These are phyloP conservation scores for Pelodytes ibericus DNA, from an alignment of 2,797 vertebrate species.

Conservation along the genomic window DNA sequence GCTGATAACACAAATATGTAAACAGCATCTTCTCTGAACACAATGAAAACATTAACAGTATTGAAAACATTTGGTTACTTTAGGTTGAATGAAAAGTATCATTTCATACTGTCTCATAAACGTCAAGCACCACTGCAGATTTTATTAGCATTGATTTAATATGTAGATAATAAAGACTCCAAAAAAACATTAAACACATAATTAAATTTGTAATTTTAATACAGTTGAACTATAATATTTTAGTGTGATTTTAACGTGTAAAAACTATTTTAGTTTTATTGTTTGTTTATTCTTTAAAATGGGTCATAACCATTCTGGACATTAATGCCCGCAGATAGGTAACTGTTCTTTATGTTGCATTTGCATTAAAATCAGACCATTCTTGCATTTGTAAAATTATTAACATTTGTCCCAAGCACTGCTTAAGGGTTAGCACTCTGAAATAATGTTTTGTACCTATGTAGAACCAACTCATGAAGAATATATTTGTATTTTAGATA, in stretches of 20 bases:
- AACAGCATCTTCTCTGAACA: background rate
- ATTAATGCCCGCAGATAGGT: no score
- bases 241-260: background rate
- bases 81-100: background rate
- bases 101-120: background rate
- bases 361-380: no score
- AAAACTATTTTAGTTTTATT: background rate
- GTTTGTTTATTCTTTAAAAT: no score
- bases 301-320: no score
- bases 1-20: conserved; percentile 12
- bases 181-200: background rate
- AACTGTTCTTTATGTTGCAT: no score
- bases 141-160: background rate
- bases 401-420: no score
- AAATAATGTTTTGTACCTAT: no score
- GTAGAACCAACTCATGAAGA: no score
- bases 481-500: no score
- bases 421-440: no score
- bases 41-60: background rate
- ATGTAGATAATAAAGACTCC: background rate
- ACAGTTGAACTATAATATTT: background rate
- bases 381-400: no score
- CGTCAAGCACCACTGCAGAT: background rate
- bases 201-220: no score
- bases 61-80: background rate